Evolutionary conservation across 2,888 invertebrate genomes (phyloP), one percentile per base, ranked within the genome.

Genomic region (Aporophyla nigra): DNA sequence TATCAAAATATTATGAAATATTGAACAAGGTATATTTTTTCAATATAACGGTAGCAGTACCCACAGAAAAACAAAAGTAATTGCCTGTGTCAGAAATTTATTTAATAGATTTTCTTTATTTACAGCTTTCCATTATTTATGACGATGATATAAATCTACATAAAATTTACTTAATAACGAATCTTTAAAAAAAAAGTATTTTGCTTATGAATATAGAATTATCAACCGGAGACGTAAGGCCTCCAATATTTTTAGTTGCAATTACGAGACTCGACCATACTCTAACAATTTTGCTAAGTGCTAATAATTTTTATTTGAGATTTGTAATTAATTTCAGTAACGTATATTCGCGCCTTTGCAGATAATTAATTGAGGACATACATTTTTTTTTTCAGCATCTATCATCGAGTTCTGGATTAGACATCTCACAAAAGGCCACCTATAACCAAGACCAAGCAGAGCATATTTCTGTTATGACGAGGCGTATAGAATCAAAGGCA

Each of bases 101-200:
- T 53, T 53, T n/a, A 66, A 66, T 51, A 66, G 51, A 21, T 66
- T 66, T 66, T 61, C 49, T 51, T 66, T 33, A 33, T 66, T 66
- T 66, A 51, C 46, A 58, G 69, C 46, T 69, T 69, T 69, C 69
- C 49, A 59, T 56, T 69, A 63, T 59, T 59, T 59, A 70, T 49
- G 70, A 70, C 59, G 58, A 61, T 70, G 49, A 46, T 70, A 70
- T 70, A 70, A 70, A 70, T 70, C 69, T 70, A 70, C 59, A 70
- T 70, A 53, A 66, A 66, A 66, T 66, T 66, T 70, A 70, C 49
- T 59, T 59, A 70, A 70, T 67, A 61, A 70, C 59, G 49, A 33
- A 70, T 70, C 59, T 70, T 70, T 59, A 43, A 58, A 56, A 56
- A 56, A 58, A 58, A n/a, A 9, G 16, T 46, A 70, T 70, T 70